Conservation (phyloP, 2,113 vertebrate species). For the human (Homo sapiens) region GRCh38 chr17:40520501-40521000, state of each 20-base stretch:
- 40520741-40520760: background rate
- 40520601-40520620: background rate
- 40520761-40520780: background rate
- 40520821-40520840: background rate
- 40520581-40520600: background rate
- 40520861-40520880: background rate
- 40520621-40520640: background rate
- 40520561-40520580: background rate
- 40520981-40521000: background rate
- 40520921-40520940: fast-evolving
- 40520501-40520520: background rate
- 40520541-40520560: background rate
- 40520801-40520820: background rate
- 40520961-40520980: background rate
- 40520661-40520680: background rate
- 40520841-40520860: background rate
- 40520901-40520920: background rate
- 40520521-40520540: background rate
- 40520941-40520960: fast-evolving
- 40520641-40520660: too few relatives aligned
- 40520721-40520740: background rate
- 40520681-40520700: background rate
- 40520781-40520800: background rate
- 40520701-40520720: background rate
- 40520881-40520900: too few relatives aligned